phyloP scores from a whole-genome alignment of 37 sponge, comb jelly and placozoan genomes.

The Aphrocallistes beatrix region DNA sequence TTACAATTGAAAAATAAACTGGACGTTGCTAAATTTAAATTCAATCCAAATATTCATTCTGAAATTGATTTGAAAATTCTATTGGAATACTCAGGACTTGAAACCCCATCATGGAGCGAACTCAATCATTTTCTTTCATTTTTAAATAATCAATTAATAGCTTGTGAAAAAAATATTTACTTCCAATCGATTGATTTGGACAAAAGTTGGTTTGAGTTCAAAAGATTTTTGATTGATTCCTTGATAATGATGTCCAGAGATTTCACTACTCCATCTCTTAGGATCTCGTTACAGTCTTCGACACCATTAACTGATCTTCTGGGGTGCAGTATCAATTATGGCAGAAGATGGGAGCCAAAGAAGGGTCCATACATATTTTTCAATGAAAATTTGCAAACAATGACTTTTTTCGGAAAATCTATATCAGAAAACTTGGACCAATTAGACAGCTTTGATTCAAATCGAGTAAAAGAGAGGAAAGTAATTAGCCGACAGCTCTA shows the following conservation, averaged over 20 bases:
- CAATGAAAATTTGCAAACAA: slow-evolving; percentile 50
- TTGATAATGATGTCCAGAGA: slow-evolving; percentile 30
- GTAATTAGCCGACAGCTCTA: slow-evolving; percentile 24
- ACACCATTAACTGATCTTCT: neutral
- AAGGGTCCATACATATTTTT: slow-evolving; percentile 89
- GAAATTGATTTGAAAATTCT: too few species aligned
- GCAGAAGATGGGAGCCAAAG: slow-evolving; percentile 4
- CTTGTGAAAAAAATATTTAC: slow-evolving; percentile 54
- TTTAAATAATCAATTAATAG: slow-evolving; percentile 53
- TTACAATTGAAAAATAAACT: neutral
- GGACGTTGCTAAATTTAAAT: neutral
- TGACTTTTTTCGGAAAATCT: slow-evolving; percentile 79
- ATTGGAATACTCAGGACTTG: too few species aligned
- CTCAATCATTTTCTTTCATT: slow-evolving; percentile 68
- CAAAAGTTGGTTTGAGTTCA: slow-evolving; percentile 14
- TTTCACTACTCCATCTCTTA: slow-evolving; percentile 11
- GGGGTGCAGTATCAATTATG: neutral
- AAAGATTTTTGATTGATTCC: slow-evolving; percentile 25
- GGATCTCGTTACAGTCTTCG: neutral
- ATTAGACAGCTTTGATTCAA: neutral
- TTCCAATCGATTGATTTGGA: neutral
- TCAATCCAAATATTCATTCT: too few species aligned
- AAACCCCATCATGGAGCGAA: slow-evolving; percentile 74
- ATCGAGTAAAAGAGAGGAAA: slow-evolving; percentile 19
- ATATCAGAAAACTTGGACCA: neutral